Base-by-base conservation (phyloP, 2,113 vertebrate species). In the Megatriorchis doriae region DNA sequence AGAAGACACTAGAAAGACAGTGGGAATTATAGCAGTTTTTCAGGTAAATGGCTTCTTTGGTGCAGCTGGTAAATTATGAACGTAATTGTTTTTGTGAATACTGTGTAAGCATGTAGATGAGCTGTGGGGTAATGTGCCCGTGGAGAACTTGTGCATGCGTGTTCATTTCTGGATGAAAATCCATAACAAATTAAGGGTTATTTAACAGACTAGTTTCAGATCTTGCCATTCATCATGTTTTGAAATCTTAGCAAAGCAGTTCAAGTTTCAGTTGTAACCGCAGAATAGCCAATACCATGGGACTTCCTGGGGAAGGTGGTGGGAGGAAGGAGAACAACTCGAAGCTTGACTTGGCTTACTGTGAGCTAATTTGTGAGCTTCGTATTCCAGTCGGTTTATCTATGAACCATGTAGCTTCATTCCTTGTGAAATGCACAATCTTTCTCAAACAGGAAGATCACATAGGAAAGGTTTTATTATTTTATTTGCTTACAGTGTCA, bases 41-140 rank as follows among this genome's bases (percentile, higher is more conserved):
- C 98, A 98, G 98, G 98, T 99, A 98, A 98, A 94, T 8, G 22
- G 32, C 50, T 82, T 67, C 42, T 90, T 72, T 40, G 47, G 53
- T 52, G 65, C 31, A 19, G n/a, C 71, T 32, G 27, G 13, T 83
- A 31, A 68, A 22, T 34, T 50, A 10, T 31, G 43, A 32, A 31
- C 8, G 20, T 40, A 10, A 21, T 38, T 52, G 32, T 6, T 43
- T 63, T 36, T 68, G 68, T 71, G 56, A 79, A 32, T 55, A 5
- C 59, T 17, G 23, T 29, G 36, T 74, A 32, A 63, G 61, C 34
- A 2, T 25, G 25, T 40, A 52, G 81, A 6, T 29, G 61, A 87
- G 48, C 19, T 48, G 13, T 2, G 6, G 61, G 40, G 14, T 56
- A 9, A 36, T 47, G 9, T 14, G 31, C 7, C 52, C 9, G 1